Conservation (phyloP, 2,888 invertebrate genomes). For the Metellina segmentata region DNA sequence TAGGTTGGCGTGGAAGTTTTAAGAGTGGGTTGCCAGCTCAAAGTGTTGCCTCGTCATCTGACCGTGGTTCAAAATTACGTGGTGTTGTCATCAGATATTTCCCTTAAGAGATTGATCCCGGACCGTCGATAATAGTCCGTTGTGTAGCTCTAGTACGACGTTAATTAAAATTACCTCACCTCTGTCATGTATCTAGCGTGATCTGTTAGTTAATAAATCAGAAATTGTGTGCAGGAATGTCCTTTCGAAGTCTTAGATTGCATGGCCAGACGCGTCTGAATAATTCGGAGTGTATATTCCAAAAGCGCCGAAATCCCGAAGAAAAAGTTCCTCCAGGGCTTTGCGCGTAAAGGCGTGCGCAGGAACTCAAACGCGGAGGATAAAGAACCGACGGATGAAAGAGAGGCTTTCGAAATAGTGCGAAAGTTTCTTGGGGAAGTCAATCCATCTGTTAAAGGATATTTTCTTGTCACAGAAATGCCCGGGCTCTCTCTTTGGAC, state of each 20-base stretch:
- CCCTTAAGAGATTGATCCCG: too few relatives aligned
- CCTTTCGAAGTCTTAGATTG: neutral
- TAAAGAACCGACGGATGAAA: neutral
- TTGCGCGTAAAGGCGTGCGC: neutral
- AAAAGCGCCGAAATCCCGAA: neutral
- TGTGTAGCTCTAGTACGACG: too few relatives aligned
- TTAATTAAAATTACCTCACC: too few relatives aligned
- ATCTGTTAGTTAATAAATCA: too few relatives aligned
- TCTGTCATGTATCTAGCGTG: too few relatives aligned
- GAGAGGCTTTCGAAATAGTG: neutral
- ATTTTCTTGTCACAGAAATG: neutral
- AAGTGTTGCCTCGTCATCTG: too few relatives aligned
- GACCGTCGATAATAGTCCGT: too few relatives aligned
- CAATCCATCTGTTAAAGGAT: neutral
- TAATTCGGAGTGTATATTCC: neutral
- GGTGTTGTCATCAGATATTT: too few relatives aligned
- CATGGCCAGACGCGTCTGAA: neutral
- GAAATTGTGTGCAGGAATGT: neutral
- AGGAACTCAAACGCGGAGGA: neutral
- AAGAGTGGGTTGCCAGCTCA: too few relatives aligned
- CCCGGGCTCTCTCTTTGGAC: neutral
- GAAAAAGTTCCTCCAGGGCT: neutral
- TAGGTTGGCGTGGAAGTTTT: too few relatives aligned
- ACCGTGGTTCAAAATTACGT: too few relatives aligned
- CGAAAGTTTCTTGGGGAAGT: neutral